Conservation (phyloP, 2,888 invertebrate genomes). For the Rapana venosa region DNA sequence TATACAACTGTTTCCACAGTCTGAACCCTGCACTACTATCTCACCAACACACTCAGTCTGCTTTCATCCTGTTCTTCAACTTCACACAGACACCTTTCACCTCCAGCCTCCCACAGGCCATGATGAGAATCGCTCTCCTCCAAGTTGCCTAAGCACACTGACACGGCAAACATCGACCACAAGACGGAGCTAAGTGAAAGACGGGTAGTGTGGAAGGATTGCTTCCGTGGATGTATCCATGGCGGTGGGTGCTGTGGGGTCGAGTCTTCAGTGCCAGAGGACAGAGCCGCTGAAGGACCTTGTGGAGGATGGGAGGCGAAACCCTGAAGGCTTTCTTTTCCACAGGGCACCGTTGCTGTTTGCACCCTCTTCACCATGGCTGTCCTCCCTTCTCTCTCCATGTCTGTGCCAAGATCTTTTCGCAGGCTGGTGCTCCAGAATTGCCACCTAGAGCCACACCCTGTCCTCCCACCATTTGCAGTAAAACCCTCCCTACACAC, state of each 20-base stretch:
- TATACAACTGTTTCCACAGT: too few relatives aligned
- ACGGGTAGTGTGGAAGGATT: conserved; percentile 23
- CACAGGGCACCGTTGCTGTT: too few relatives aligned
- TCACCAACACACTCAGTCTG: background rate
- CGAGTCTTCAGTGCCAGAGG: background rate
- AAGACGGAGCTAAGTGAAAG: conserved; percentile 14
- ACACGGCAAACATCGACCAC: background rate
- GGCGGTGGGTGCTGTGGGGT: background rate
- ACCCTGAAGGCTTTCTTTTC: too few relatives aligned
- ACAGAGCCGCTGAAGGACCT: background rate
- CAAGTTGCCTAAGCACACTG: background rate
- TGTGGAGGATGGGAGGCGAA: background rate
- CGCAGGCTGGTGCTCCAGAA: too few relatives aligned
- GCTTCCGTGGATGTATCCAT: conserved; percentile 7
- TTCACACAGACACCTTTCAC: background rate
- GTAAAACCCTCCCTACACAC: too few relatives aligned
- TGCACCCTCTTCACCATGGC: too few relatives aligned
- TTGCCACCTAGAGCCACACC: too few relatives aligned
- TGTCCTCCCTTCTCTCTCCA: too few relatives aligned
- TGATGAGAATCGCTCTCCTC: background rate
- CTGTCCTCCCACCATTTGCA: too few relatives aligned
- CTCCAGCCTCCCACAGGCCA: background rate
- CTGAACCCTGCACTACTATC: background rate
- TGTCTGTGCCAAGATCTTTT: too few relatives aligned
- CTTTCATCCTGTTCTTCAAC: background rate